Evolutionary conservation across 2,888 invertebrate genomes (phyloP).

Genomic region (Drosophila helvetica): DNA sequence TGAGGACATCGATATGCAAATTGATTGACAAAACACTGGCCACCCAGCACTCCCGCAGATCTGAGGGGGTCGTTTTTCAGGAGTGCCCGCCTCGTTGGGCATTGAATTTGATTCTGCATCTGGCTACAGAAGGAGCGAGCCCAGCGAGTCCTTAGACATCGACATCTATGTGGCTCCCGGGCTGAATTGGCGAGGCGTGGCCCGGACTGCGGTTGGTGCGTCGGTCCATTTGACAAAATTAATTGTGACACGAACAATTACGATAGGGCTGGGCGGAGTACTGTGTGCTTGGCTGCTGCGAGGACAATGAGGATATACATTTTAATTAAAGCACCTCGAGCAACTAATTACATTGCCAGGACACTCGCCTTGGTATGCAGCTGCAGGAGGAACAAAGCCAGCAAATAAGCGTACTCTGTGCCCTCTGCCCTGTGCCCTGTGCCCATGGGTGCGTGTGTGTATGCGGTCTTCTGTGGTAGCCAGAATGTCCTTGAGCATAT

Average conservation of each 20-base stretch:
- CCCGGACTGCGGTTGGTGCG: background rate
- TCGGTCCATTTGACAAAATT: slow-evolving; percentile 71
- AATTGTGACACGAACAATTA: slow-evolving; percentile 77
- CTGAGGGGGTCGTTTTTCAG: background rate
- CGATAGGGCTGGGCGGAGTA: slow-evolving; percentile 33
- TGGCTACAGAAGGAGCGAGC: background rate
- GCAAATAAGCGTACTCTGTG: background rate
- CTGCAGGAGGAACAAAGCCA: background rate
- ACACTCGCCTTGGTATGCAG: slow-evolving; percentile 9
- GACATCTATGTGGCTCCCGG: background rate
- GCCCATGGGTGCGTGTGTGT: slow-evolving; percentile 10
- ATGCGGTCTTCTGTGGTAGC: slow-evolving; percentile 10
- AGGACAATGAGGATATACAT: slow-evolving; percentile 76
- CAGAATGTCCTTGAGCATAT: slow-evolving; percentile 38
- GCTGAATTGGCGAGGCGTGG: slow-evolving; percentile 5
- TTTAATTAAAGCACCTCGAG: slow-evolving; percentile 77
- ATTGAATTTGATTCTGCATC: background rate
- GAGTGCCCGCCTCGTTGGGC: background rate
- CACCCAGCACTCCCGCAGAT: background rate
- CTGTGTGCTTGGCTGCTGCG: slow-evolving; percentile 6
- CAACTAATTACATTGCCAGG: slow-evolving; percentile 73
- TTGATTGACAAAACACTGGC: slow-evolving; percentile 61
- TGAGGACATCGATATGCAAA: slow-evolving; percentile 70
- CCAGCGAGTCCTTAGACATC: background rate
- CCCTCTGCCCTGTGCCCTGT: background rate